Conservation (phyloP, 2,797 vertebrate genomes). For the Enteromius treurensis region DNA sequence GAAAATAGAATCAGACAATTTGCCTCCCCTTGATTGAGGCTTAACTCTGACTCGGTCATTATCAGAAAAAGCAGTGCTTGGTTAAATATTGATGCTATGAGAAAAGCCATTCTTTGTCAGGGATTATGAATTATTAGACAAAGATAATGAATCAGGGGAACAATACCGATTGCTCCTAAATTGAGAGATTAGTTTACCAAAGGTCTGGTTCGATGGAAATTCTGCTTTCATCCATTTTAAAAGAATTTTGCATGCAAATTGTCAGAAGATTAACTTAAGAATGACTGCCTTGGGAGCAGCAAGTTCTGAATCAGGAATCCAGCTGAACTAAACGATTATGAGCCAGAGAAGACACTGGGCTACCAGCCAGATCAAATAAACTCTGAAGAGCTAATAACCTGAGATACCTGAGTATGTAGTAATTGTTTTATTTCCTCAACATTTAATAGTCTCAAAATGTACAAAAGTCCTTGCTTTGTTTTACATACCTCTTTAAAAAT, state of each 20-base stretch:
- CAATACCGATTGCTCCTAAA: constrained; percentile 50
- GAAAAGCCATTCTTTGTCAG: constrained; percentile 49
- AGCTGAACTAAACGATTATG: constrained; percentile 33
- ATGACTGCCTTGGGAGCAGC: constrained; percentile 23
- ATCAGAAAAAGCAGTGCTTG: constrained; percentile 46
- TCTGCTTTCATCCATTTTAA: constrained; percentile 33
- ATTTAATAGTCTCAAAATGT: constrained; percentile 31
- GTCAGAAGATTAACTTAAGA: constrained; percentile 48
- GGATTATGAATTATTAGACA: constrained; percentile 68
- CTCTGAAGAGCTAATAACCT: constrained; percentile 38
- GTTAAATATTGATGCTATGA: constrained; percentile 58
- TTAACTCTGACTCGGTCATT: constrained; percentile 60
- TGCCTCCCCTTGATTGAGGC: constrained; percentile 50
- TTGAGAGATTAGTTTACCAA: constrained; percentile 57
- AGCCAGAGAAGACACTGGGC: constrained; percentile 32
- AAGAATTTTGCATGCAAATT: constrained; percentile 43
- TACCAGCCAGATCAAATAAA: constrained; percentile 22
- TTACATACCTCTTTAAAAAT: not conserved
- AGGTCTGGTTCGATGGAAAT: constrained; percentile 45
- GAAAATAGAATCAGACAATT: constrained; percentile 43
- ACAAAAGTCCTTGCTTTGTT: not conserved
- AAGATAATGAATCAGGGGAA: constrained; percentile 60
- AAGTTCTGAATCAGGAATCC: constrained; percentile 31
- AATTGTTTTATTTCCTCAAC: constrained; percentile 20
- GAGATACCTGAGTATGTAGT: constrained; percentile 25